A percentile compares a stretch with the other conserved stretches of the same genome.
Conservation (phyloP, 2,888 invertebrate species). For the Himalopsyche japonica region DNA sequence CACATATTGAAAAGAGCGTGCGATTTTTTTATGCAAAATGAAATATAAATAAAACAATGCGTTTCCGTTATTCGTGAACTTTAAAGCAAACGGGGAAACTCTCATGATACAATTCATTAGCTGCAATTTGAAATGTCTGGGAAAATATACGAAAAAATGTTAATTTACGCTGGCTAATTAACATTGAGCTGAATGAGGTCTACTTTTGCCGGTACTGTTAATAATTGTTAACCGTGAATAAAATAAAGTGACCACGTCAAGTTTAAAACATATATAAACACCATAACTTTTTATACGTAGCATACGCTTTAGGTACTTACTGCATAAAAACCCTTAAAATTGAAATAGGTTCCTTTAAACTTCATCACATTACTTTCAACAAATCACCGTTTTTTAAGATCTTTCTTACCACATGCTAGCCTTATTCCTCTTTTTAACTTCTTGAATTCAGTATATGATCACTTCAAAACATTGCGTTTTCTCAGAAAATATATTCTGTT, state of each 20-base stretch:
- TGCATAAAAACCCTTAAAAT: no score
- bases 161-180: neutral
- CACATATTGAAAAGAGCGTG: neutral
- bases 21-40: neutral
- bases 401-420: no score
- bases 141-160: neutral
- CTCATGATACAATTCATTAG: neutral
- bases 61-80: neutral
- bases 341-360: no score
- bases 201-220: neutral
- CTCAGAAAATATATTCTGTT: no score
- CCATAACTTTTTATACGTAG: no score
- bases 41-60: neutral
- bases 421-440: no score
- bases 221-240: neutral
- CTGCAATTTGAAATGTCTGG: neutral
- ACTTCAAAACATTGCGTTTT: no score
- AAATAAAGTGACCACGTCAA: neutral
- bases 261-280: no score
- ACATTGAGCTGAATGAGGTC: neutral
- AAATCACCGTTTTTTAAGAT: no score
- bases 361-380: no score
- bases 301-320: no score
- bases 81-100: neutral
- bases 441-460: no score